phyloP scores from a whole-genome alignment of 30 jellyfish, hydroid and myxozoan genomes.

The Catostylus mosaicus region DNA sequence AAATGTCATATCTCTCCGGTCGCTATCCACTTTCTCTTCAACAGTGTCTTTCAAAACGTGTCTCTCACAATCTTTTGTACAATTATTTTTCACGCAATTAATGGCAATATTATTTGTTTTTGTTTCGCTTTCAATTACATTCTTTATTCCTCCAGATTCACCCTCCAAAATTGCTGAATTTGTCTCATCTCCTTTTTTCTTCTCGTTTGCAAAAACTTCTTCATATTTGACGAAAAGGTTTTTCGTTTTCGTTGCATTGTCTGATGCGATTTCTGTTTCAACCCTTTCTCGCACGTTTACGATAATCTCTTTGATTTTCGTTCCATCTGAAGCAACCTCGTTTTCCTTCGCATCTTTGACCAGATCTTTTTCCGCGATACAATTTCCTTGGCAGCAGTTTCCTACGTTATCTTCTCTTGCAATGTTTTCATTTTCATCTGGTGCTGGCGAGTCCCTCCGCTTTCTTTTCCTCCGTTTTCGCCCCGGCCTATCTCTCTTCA shows the following conservation, averaged over 20 bases:
- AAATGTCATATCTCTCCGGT: not conserved
- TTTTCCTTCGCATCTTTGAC: too few relatives aligned
- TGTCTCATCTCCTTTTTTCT: not conserved
- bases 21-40: not conserved
- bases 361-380: too few relatives aligned
- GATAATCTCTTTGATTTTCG: too few relatives aligned
- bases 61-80: not conserved
- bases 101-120: not conserved
- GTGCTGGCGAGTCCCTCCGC: not conserved
- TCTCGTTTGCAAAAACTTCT: not conserved
- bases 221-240: too few relatives aligned
- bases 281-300: not conserved
- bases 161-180: not conserved
- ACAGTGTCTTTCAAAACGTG: not conserved
- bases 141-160: not conserved
- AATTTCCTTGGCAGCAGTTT: too few relatives aligned
- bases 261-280: not conserved
- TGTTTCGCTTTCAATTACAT: not conserved
- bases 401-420: too few relatives aligned
- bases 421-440: not conserved
- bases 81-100: not conserved
- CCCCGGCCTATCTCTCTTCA: constrained; percentile 6
- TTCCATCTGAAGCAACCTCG: too few relatives aligned
- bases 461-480: constrained; percentile 31
- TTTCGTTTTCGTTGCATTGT: not conserved